Percentiles rank a stretch among this genome's conserved stretches.
Evolutionary conservation across 2,888 invertebrate species (phyloP).

Genomic region (Andrena fulva): DNA sequence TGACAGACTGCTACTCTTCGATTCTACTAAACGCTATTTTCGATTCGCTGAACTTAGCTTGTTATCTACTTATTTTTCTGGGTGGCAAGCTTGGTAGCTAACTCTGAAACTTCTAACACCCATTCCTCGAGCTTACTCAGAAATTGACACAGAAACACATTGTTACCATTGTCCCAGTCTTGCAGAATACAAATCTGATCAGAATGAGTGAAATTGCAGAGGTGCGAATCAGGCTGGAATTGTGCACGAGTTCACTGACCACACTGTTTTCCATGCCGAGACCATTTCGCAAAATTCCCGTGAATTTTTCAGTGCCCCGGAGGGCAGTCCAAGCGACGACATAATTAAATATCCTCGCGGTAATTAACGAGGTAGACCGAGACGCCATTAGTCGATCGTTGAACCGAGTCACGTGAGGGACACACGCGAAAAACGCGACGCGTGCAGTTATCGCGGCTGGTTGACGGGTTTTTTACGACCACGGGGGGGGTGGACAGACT

Average conservation of each 20-base stretch:
- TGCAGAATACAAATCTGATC: too few relatives aligned
- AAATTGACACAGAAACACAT: neutral
- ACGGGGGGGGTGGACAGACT: slow-evolving; percentile 1
- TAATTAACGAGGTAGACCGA: slow-evolving; percentile 66
- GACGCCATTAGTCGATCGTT: slow-evolving; percentile 62
- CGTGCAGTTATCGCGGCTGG: slow-evolving; percentile 5
- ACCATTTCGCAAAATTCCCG: slow-evolving; percentile 32
- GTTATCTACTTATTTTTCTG: too few relatives aligned
- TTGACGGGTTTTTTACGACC: slow-evolving; percentile 27
- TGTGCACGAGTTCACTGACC: neutral
- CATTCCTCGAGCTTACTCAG: neutral
- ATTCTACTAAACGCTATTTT: neutral
- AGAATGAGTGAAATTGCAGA: neutral
- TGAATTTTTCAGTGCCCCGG: slow-evolving; percentile 5
- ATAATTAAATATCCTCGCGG: slow-evolving; percentile 66
- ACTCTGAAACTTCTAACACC: neutral
- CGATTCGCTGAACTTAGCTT: too few relatives aligned
- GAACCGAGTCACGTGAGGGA: slow-evolving; percentile 54
- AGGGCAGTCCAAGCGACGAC: slow-evolving; percentile 11
- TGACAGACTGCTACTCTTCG: neutral
- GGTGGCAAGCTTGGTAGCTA: too few relatives aligned
- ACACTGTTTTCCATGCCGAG: neutral
- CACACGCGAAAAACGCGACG: slow-evolving; percentile 50
- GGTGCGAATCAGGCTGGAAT: too few relatives aligned
- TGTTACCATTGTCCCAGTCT: neutral